A percentile compares a stretch with the other conserved stretches of the same genome.
Conservation (phyloP, 2,113 vertebrate genomes). For the Sclerurus mexicanus region DNA sequence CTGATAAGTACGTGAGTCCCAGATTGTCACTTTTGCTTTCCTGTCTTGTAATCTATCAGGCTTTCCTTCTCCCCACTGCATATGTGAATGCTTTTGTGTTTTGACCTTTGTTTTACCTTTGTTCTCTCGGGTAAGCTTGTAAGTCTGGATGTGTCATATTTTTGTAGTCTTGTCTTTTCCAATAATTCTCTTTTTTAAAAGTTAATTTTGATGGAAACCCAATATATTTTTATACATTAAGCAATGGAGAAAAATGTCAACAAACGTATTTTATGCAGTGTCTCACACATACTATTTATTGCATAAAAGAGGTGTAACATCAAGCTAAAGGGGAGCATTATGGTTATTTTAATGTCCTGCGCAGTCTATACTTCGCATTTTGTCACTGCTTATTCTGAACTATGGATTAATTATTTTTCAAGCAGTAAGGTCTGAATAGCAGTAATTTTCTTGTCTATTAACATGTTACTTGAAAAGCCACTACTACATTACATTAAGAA, state of each 20-base stretch:
- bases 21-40: background rate
- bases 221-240: slow-evolving; percentile 57
- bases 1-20: background rate
- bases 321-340: slow-evolving; percentile 17
- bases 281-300: background rate
- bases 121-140: slow-evolving; percentile 14
- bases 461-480: background rate
- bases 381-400: background rate
- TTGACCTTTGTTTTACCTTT: background rate
- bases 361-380: slow-evolving; percentile 13
- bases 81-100: background rate
- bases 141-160: background rate
- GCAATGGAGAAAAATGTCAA: slow-evolving; percentile 6
- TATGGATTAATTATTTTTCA: slow-evolving; percentile 66
- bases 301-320: background rate
- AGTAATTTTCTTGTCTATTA: background rate
- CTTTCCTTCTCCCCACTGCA: background rate
- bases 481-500: background rate
- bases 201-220: slow-evolving; percentile 41
- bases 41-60: background rate
- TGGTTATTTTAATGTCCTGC: background rate
- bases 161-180: slow-evolving; percentile 42
- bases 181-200: slow-evolving; percentile 16
- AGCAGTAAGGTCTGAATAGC: slow-evolving; percentile 1
- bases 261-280: slow-evolving; percentile 32